Percentiles rank a stretch among this genome's conserved stretches.
Conservation (phyloP, 2,113 vertebrate species). For the Chlorodrepanis virens region DNA sequence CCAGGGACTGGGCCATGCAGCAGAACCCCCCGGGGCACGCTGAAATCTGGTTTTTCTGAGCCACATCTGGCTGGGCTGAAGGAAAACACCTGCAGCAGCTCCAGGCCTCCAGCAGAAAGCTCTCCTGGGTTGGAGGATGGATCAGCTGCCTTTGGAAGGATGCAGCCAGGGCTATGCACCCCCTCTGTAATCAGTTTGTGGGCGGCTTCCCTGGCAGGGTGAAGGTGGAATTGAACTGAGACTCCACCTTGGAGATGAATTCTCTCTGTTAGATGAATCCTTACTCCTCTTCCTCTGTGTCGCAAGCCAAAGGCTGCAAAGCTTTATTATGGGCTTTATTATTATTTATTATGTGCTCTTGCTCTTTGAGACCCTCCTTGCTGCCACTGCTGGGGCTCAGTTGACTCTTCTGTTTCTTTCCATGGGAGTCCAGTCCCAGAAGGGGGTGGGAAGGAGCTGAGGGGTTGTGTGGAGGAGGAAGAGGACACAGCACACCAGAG, state of each 20-base stretch:
- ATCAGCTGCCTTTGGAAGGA: background rate
- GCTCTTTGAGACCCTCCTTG: background rate
- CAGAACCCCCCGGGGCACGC: accelerated
- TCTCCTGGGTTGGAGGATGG: background rate
- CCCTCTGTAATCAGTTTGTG: background rate
- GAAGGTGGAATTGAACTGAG: background rate
- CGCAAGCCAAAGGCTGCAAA: background rate
- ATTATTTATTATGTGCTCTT: background rate
- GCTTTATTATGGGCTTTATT: background rate
- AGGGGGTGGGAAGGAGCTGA: background rate
- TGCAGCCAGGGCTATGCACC: background rate
- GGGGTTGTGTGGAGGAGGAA: background rate
- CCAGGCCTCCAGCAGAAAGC: background rate
- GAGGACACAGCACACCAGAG: background rate
- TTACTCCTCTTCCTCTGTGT: background rate
- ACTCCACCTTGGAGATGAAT: background rate
- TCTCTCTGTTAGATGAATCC: too few relatives aligned
- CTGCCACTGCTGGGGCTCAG: background rate
- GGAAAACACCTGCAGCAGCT: background rate
- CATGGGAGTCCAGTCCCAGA: background rate
- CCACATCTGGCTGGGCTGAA: background rate
- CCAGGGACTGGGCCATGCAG: accelerated
- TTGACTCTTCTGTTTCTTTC: background rate
- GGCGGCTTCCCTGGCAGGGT: background rate
- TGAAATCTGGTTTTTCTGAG: background rate